Base-by-base conservation (phyloP, 30 jellyfish, hydroid and myxozoan species). In the Chironex yamaguchii region DNA sequence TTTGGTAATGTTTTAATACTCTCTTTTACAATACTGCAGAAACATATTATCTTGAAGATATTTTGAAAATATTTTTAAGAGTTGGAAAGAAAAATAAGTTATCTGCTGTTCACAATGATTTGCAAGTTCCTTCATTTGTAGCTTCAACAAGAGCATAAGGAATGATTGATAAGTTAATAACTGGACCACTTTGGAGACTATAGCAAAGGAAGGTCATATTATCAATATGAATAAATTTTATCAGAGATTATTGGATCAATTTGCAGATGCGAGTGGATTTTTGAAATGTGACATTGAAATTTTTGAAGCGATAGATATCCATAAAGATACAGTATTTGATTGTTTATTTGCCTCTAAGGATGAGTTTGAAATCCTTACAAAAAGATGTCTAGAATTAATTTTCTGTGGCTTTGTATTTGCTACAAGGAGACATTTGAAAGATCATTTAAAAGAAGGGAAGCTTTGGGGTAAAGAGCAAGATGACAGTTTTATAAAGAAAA, bases 151-250 rank as follows among this genome's bases (percentile, higher is more conserved):
- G n/a, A n/a, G n/a, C n/a, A n/a, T n/a, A n/a, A n/a, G n/a, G n/a
- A n/a, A 26, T 73, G 80, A 73, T 36, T 0, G 80, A 73, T n/a
- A 73, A 73, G 1, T 20, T 24, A 42, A 25, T 73, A 0, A 73
- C 87, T 36, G 87, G 87, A 13, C 87, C 79, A 34, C 54, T 73
- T n/a, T 73, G 87, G 87, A 42, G 82, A 1, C 1, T 1, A 74
- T 74, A 21, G 86, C 51, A 42, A 51, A 74, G 27, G 50, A 23
- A 2, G 87, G 82, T 6, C 81, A 49, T 50, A 31, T 51, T 17
- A 4, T 74, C 1, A 31, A 74, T 12, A 74, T 74, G 87, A 42
- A 49, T 42, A 3, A 14, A 11, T 21, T 4, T n/a, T 76, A 76
- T 76, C 88, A 76, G 29, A 48, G 31, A 49, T 21, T 49, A 2